Percentiles rank a stretch among this genome's conserved stretches.
Evolutionary conservation across 2,113 vertebrate genomes (phyloP).

Genomic region (Cichladusa arquata): DNA sequence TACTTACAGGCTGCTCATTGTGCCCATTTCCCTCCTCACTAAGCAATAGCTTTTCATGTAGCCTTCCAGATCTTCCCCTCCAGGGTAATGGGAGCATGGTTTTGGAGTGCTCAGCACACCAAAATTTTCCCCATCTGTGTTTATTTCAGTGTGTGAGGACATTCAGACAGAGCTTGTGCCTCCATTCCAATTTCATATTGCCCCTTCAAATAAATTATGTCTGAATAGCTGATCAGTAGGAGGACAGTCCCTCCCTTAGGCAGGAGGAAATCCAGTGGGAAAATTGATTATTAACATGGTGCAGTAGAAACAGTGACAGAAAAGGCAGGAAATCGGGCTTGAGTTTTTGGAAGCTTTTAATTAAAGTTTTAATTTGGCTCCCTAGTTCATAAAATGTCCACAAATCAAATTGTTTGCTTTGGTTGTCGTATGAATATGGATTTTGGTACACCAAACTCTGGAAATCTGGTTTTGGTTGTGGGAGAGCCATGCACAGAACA

Average conservation of each 20-base stretch:
- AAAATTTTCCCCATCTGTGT: background rate
- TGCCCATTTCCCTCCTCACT: background rate
- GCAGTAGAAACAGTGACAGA: background rate
- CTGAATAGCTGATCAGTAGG: background rate
- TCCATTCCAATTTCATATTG: background rate
- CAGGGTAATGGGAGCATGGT: background rate
- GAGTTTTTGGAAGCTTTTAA: background rate
- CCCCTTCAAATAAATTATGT: background rate
- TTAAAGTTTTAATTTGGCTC: background rate
- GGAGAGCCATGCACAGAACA: background rate
- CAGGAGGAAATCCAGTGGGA: constrained; percentile 1
- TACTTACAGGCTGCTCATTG: background rate
- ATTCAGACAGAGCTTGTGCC: accelerated
- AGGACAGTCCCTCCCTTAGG: background rate
- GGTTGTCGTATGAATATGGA: background rate
- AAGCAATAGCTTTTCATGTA: background rate
- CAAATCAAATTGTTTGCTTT: background rate
- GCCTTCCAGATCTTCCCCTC: background rate
- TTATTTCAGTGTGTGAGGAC: background rate
- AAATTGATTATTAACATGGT: background rate
- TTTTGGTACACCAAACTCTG: background rate
- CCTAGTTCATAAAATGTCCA: background rate
- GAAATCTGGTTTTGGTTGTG: background rate
- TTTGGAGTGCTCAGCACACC: background rate
- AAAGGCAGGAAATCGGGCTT: background rate